Percentiles rank a stretch among this genome's conserved stretches.
phyloP scores from a whole-genome alignment of 2,797 vertebrate species.

The Poeciliopsis paucimaculata region DNA sequence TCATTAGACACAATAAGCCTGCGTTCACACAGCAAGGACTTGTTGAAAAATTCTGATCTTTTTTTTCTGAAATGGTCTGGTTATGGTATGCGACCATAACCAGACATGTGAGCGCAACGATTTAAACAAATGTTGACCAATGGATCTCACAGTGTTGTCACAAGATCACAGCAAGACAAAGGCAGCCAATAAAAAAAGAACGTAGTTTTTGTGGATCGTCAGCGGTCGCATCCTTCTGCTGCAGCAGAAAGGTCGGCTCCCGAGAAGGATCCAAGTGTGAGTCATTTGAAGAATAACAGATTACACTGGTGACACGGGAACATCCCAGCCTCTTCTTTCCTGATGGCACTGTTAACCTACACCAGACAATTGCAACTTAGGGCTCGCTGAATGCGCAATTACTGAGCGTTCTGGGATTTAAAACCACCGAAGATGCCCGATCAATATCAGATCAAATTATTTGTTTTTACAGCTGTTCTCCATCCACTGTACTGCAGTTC shows the following conservation, averaged over 20 bases:
- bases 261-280: neutral
- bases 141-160: too few relatives aligned
- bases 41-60: too few relatives aligned
- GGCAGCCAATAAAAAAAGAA: too few relatives aligned
- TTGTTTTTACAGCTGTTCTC: neutral
- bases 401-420: neutral
- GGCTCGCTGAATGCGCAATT: neutral
- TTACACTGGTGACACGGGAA: neutral
- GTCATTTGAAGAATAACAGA: neutral
- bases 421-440: neutral
- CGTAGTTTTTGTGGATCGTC: too few relatives aligned
- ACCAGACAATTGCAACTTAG: neutral
- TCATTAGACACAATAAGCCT: too few relatives aligned
- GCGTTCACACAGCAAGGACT: too few relatives aligned
- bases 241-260: neutral
- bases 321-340: neutral
- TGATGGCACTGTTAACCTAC: neutral
- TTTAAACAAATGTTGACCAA: too few relatives aligned
- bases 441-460: neutral
- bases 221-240: neutral
- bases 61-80: too few relatives aligned
- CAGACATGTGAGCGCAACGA: too few relatives aligned
- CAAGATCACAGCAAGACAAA: too few relatives aligned
- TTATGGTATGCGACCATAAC: too few relatives aligned
- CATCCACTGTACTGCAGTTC: neutral